phyloP scores from a whole-genome alignment of 37 sponge, comb jelly and placozoan genomes.

The Ephydatia muelleri region DNA sequence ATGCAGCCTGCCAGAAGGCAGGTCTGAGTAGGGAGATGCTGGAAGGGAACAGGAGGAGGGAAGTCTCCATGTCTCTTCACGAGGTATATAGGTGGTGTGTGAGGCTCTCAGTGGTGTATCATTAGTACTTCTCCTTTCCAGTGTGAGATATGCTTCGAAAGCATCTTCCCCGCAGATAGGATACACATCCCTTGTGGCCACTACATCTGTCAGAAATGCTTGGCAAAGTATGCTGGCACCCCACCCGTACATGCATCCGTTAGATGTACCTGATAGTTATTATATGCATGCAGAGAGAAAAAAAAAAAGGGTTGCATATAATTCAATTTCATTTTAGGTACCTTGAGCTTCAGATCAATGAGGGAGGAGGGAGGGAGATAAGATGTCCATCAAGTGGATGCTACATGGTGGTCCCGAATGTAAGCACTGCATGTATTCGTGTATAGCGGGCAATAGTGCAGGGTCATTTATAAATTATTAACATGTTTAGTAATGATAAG shows the following conservation, averaged over 20 bases:
- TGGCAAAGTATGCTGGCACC: slow-evolving; percentile 59
- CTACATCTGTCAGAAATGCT: slow-evolving; percentile 72
- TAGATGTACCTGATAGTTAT: not conserved
- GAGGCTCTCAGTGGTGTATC: not conserved
- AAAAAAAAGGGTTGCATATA: not conserved
- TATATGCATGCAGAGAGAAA: not conserved
- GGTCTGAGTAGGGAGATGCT: slow-evolving; percentile 29
- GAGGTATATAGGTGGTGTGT: slow-evolving; percentile 3
- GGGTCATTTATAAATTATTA: too few species aligned
- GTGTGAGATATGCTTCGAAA: slow-evolving; percentile 53
- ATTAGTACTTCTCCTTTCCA: not conserved
- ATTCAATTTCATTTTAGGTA: slow-evolving; percentile 12
- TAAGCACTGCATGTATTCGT: too few species aligned
- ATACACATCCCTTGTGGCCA: slow-evolving; percentile 65
- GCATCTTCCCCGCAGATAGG: slow-evolving; percentile 4
- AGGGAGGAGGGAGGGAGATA: slow-evolving; percentile 73
- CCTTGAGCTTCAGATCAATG: slow-evolving; percentile 52
- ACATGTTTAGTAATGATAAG: too few species aligned
- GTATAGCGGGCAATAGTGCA: too few species aligned
- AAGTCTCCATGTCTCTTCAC: slow-evolving; percentile 6
- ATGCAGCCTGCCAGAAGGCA: slow-evolving; percentile 55
- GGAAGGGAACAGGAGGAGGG: not conserved
- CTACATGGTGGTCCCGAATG: slow-evolving; percentile 79
- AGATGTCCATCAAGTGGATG: slow-evolving; percentile 82
- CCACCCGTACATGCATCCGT: not conserved